Evolutionary conservation across 2,797 vertebrate species (phyloP).

Genomic region (Poecilia wingei): DNA sequence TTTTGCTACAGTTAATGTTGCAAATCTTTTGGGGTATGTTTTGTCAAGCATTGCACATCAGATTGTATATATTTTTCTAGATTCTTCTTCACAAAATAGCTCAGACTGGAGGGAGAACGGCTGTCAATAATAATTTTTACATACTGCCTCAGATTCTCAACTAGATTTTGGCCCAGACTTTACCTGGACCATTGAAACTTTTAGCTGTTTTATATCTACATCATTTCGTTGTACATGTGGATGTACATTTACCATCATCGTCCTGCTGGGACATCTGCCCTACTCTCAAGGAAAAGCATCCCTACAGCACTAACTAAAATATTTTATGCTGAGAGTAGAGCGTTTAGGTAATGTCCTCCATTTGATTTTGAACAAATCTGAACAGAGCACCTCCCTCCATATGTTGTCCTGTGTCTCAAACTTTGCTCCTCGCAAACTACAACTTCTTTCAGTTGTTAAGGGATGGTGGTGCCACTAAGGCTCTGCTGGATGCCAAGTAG

Average conservation of each 20-base stretch:
- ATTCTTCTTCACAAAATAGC: neutral
- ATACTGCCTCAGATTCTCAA: neutral
- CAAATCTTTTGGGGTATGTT: neutral
- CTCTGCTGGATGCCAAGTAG: constrained; percentile 19
- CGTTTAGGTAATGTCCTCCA: neutral
- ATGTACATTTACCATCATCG: neutral
- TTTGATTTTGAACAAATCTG: neutral
- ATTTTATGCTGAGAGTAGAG: neutral
- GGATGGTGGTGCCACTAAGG: constrained; percentile 19
- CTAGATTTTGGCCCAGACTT: neutral
- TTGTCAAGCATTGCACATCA: neutral
- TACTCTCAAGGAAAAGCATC: neutral
- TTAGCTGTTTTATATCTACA: neutral
- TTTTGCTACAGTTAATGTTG: neutral
- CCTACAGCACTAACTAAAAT: neutral
- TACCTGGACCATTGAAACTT: neutral
- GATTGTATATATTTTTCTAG: neutral
- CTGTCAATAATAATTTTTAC: neutral
- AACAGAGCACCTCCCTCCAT: neutral
- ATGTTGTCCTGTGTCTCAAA: neutral
- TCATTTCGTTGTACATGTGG: neutral
- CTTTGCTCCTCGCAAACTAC: neutral
- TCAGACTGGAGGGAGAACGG: neutral
- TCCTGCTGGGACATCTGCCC: neutral
- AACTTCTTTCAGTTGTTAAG: neutral